Evolutionary conservation across 2,113 vertebrate species (phyloP).

Genomic region (Malaclemys terrapin): DNA sequence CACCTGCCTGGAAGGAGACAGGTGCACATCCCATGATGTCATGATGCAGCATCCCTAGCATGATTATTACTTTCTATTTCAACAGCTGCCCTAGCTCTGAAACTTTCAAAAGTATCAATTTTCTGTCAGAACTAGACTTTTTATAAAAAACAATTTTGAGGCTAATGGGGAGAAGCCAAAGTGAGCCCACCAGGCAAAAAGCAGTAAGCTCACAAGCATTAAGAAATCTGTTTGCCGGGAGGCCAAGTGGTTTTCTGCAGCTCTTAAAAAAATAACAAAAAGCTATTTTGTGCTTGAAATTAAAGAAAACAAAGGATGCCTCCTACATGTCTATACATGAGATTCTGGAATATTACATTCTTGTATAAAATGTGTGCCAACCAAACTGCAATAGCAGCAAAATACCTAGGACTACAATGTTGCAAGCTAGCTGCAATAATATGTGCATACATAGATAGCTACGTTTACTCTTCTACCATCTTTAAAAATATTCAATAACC

Average conservation of each 20-base stretch:
- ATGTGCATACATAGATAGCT: not conserved
- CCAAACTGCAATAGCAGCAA: conserved; percentile 6
- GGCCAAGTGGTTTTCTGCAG: conserved; percentile 58
- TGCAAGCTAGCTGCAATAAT: not conserved
- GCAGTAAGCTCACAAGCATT: not conserved
- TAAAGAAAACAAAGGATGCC: conserved; percentile 65
- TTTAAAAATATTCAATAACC: not conserved
- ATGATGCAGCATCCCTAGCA: not conserved
- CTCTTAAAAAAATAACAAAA: conserved; percentile 31
- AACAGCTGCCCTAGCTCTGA: not conserved
- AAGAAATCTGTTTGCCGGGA: conserved; percentile 44
- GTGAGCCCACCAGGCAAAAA: not conserved
- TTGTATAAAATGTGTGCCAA: conserved; percentile 35
- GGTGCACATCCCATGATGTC: rapidly evolving
- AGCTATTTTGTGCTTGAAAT: conserved; percentile 44
- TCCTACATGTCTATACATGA: conserved; percentile 7
- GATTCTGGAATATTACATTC: conserved; percentile 21
- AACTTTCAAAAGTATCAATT: not conserved
- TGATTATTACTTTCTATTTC: not conserved
- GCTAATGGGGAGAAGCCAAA: not conserved
- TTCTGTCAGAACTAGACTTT: not conserved
- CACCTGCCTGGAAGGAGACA: rapidly evolving
- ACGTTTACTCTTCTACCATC: rapidly evolving
- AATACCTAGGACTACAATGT: not conserved
- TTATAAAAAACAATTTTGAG: not conserved